Evolutionary conservation across 2,113 vertebrate species (phyloP).

Genomic region (Thamnophis sirtalis): DNA sequence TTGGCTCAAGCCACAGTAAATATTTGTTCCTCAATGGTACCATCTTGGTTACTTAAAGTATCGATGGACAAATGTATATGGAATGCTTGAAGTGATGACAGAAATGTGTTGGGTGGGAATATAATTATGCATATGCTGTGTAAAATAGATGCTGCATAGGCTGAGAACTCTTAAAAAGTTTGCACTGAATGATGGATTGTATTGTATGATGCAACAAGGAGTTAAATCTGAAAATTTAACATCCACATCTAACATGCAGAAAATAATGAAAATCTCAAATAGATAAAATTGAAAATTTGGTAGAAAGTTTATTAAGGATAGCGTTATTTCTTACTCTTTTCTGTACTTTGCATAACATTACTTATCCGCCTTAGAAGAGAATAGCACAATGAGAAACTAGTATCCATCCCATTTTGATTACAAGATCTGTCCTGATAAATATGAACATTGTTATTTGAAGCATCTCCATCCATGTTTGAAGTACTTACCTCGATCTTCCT

Average conservation of each 20-base stretch:
- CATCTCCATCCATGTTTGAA: background rate
- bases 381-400: background rate
- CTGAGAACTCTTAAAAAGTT: background rate
- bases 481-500: background rate
- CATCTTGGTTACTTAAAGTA: background rate
- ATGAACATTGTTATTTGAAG: background rate
- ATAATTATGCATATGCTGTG: background rate
- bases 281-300: background rate
- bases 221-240: background rate
- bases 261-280: background rate
- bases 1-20: background rate
- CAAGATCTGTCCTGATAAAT: background rate
- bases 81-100: background rate
- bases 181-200: background rate
- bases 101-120: background rate
- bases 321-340: background rate
- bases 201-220: background rate
- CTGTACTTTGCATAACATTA: background rate
- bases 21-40: background rate
- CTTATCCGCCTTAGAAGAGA: background rate
- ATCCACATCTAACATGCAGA: background rate
- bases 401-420: background rate
- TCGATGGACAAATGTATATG: background rate
- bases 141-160: background rate
- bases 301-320: background rate